Conservation (phyloP, 2,797 vertebrate genomes). For the Manis javanica region DNA sequence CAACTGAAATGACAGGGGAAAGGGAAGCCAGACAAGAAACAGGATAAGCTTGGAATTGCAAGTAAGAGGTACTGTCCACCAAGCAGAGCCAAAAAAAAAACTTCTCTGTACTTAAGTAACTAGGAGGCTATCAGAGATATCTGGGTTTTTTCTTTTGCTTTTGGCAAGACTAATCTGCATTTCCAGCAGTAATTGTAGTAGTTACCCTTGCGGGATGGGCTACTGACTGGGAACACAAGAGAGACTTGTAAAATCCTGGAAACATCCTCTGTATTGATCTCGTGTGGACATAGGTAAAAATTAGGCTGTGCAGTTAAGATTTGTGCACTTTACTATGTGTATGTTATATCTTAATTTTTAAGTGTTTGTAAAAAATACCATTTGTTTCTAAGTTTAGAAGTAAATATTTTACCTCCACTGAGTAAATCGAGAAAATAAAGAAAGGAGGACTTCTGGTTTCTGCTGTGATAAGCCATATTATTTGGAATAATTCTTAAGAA, state of each 20-base stretch:
- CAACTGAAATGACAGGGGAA: background rate
- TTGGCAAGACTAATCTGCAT: background rate
- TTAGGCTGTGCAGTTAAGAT: background rate
- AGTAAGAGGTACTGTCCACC: background rate
- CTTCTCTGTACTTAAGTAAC: background rate
- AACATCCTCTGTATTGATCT: background rate
- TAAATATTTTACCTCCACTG: background rate
- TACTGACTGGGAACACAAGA: background rate
- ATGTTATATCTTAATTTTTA: background rate
- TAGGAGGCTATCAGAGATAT: background rate
- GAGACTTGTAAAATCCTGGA: background rate
- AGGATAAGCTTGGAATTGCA: background rate
- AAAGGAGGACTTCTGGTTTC: background rate
- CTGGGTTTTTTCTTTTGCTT: background rate
- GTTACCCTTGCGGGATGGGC: background rate
- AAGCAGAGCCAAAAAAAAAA: background rate
- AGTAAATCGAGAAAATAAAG: background rate
- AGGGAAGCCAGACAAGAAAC: background rate
- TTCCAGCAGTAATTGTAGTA: background rate
- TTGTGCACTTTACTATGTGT: background rate
- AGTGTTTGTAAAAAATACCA: background rate
- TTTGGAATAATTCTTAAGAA: background rate
- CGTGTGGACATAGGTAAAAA: background rate
- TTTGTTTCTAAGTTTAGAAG: background rate
- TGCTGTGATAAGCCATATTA: background rate